phyloP scores from a whole-genome alignment of 2,797 vertebrate species.

The Lates japonicus region DNA sequence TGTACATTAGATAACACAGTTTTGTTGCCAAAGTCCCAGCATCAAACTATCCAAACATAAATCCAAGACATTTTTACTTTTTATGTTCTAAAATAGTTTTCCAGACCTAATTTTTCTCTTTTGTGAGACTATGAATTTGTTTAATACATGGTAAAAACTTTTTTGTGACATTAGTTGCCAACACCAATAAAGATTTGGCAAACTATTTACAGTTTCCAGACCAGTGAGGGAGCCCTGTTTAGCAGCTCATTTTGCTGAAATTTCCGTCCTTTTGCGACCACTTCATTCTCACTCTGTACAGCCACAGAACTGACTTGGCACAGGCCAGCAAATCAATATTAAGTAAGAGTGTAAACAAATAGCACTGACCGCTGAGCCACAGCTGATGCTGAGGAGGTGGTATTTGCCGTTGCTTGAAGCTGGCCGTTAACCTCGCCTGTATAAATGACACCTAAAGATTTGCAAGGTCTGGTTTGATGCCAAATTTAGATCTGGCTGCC shows the following conservation, averaged over 20 bases:
- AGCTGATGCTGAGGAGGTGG: slow-evolving; percentile 34
- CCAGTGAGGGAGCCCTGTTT: neutral
- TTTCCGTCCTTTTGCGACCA: slow-evolving; percentile 28
- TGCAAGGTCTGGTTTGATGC: slow-evolving; percentile 41
- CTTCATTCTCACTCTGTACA: slow-evolving; percentile 55
- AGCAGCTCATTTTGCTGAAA: slow-evolving; percentile 15
- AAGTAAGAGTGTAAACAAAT: slow-evolving; percentile 69
- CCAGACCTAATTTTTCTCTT: neutral
- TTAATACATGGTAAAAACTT: neutral
- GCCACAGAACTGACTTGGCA: slow-evolving; percentile 67
- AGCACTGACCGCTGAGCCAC: slow-evolving; percentile 49
- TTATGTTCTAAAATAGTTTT: slow-evolving; percentile 11
- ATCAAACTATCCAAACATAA: neutral
- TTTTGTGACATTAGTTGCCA: neutral
- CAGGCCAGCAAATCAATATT: slow-evolving; percentile 71
- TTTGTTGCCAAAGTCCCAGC: neutral
- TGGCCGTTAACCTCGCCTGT: slow-evolving; percentile 50
- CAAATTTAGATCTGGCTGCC: slow-evolving; percentile 54
- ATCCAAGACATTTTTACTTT: neutral
- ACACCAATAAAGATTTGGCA: slow-evolving; percentile 5
- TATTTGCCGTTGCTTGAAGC: slow-evolving; percentile 40
- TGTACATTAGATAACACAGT: neutral
- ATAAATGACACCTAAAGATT: slow-evolving; percentile 65
- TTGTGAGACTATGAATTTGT: neutral
- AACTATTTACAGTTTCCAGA: slow-evolving; percentile 1